Evolutionary conservation across 2,113 vertebrate species (phyloP).

Genomic region (Tachysurus fulvidraco): DNA sequence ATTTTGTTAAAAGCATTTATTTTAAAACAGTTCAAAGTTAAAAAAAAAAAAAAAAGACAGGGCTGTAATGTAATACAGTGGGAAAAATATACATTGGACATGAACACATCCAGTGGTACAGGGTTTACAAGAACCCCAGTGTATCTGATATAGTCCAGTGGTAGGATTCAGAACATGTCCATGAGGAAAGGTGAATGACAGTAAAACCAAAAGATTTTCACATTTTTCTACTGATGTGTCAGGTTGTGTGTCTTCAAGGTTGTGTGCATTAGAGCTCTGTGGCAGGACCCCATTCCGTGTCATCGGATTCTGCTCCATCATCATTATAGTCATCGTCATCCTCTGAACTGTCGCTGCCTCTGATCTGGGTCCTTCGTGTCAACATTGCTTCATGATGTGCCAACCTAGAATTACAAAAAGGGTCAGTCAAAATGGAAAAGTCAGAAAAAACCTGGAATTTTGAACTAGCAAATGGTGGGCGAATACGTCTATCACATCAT

Average conservation of each 20-base stretch:
- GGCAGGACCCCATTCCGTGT: conserved; percentile 89
- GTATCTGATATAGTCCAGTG: conserved; percentile 16
- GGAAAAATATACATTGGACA: conserved; percentile 32
- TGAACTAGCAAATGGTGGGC: not conserved
- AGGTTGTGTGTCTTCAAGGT: not conserved
- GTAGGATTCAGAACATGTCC: conserved; percentile 8
- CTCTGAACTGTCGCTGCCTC: conserved; percentile 80
- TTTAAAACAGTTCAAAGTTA: conserved; percentile 29
- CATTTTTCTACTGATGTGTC: conserved; percentile 15
- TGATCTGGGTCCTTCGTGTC: conserved; percentile 82
- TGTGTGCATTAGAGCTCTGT: conserved; percentile 82
- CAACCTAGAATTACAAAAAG: conserved; percentile 64
- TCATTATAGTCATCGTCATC: conserved; percentile 61
- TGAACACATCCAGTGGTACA: conserved; percentile 12
- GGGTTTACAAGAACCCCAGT: not conserved
- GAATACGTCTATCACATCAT: not conserved
- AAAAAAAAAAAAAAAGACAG: conserved; percentile 8
- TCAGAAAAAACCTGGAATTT: not conserved
- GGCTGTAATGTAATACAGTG: conserved; percentile 11
- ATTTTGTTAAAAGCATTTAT: conserved; percentile 43
- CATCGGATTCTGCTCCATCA: conserved; percentile 60
- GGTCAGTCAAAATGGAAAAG: not conserved
- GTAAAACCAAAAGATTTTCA: not conserved
- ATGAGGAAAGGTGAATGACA: not conserved
- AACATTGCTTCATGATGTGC: conserved; percentile 81